These are phyloP conservation scores for Acanthopagrus latus DNA, from an alignment of 2,797 vertebrate genomes.

Conservation along the genomic window DNA sequence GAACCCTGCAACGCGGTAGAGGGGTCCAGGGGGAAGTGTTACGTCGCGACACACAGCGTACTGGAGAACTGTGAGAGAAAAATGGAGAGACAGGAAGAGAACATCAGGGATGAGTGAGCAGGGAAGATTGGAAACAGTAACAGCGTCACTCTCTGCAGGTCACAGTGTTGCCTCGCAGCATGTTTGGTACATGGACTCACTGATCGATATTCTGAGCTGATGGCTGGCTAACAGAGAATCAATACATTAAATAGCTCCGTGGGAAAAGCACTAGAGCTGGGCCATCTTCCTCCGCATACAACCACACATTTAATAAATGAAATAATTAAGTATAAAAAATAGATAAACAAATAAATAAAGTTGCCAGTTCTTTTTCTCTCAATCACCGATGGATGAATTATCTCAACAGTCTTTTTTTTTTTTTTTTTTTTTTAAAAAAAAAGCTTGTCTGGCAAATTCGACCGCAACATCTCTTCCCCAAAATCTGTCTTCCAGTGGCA, in stretches of 20 bases:
- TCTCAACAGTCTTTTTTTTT: no score
- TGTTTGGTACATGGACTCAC: conserved; percentile 38
- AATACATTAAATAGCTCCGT: conserved; percentile 53
- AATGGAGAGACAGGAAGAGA: conserved; percentile 3
- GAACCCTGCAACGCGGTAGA: conserved; percentile 90
- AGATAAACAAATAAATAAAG: no score
- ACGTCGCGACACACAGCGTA: conserved; percentile 85
- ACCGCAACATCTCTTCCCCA: neutral
- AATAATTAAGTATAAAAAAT: no score
- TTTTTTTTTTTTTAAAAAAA: no score
- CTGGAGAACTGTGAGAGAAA: conserved; percentile 73
- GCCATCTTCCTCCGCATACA: conserved; percentile 7
- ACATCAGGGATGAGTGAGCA: neutral
- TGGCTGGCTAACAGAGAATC: conserved; percentile 61
- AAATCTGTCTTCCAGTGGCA: no score
- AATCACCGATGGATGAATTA: no score
- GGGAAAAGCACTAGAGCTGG: conserved; percentile 25
- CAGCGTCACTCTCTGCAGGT: conserved; percentile 18
- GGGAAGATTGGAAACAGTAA: conserved; percentile 1
- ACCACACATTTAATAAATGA: neutral
- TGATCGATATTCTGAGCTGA: conserved; percentile 59
- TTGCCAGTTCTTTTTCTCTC: no score
- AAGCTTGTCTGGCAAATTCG: neutral
- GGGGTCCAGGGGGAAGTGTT: conserved; percentile 85
- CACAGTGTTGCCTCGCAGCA: conserved; percentile 32